Evolutionary conservation across 2,797 vertebrate species (phyloP).

Genomic region (Esox lucius): DNA sequence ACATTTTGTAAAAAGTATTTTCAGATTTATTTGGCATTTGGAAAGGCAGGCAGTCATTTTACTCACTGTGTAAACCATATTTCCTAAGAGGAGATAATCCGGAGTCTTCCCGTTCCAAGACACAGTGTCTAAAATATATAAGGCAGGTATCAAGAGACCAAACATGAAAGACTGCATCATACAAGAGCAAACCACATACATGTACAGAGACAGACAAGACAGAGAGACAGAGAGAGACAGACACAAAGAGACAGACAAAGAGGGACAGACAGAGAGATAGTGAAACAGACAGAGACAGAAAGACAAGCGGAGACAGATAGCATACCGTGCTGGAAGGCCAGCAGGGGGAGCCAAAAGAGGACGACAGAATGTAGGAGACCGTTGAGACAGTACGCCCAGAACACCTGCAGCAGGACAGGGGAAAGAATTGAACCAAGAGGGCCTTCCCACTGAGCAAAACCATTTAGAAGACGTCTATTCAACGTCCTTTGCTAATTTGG

Average conservation of each 20-base stretch:
- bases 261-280: no score
- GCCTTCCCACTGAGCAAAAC: background rate
- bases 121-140: background rate
- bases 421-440: conserved; percentile 66
- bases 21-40: background rate
- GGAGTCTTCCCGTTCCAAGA: conserved; percentile 87
- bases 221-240: background rate
- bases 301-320: no score
- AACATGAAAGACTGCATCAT: background rate
- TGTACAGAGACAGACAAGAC: background rate
- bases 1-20: background rate
- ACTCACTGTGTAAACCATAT: conserved; percentile 99
- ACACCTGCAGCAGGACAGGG: conserved; percentile 83
- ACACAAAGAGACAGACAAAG: background rate
- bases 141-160: background rate
- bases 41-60: background rate
- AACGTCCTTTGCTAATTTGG: no score
- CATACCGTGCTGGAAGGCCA: conserved; percentile 97
- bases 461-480: no score
- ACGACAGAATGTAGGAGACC: conserved; percentile 99
- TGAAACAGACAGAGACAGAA: no score
- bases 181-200: background rate
- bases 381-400: conserved; percentile 99
- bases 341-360: conserved; percentile 99
- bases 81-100: conserved; percentile 95